A percentile compares a stretch with the other conserved stretches of the same genome.
Conservation (phyloP, 2,113 vertebrate species). For the Hypomesus transpacificus region DNA sequence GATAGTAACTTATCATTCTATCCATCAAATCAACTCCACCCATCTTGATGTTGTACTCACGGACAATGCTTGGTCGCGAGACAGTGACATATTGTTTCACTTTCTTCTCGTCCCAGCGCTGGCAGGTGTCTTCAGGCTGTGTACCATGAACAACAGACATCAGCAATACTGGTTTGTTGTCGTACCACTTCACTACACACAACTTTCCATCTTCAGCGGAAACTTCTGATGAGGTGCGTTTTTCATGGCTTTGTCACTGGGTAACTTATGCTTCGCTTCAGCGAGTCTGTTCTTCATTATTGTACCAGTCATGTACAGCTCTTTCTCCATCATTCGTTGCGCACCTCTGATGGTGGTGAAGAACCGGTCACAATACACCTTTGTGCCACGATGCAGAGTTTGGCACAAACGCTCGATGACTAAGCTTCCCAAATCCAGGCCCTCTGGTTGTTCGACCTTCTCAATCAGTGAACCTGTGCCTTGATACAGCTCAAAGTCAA, state of each 20-base stretch:
- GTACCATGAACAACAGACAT: conserved; percentile 14
- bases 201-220: conserved; percentile 1
- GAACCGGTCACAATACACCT: conserved; percentile 6
- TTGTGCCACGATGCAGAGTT: background rate
- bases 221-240: conserved; percentile 6
- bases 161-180: conserved; percentile 23
- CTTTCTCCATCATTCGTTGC: conserved; percentile 15
- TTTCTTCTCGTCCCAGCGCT: conserved; percentile 19
- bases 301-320: conserved; percentile 16
- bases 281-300: conserved; percentile 9
- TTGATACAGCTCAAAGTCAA: conserved; percentile 30
- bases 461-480: conserved; percentile 9
- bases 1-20: conserved; percentile 10
- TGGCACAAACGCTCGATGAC: conserved; percentile 2
- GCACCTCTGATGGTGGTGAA: conserved; percentile 16
- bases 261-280: conserved; percentile 2
- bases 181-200: conserved; percentile 19
- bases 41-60: conserved; percentile 24
- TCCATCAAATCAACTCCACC: conserved; percentile 18
- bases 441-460: background rate
- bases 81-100: conserved; percentile 8
- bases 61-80: conserved; percentile 4
- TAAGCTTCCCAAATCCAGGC: conserved; percentile 7
- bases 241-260: conserved; percentile 18
- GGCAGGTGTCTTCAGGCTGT: conserved; percentile 22